Base-by-base conservation (phyloP, 2,113 vertebrate genomes). In the Apus apus region DNA sequence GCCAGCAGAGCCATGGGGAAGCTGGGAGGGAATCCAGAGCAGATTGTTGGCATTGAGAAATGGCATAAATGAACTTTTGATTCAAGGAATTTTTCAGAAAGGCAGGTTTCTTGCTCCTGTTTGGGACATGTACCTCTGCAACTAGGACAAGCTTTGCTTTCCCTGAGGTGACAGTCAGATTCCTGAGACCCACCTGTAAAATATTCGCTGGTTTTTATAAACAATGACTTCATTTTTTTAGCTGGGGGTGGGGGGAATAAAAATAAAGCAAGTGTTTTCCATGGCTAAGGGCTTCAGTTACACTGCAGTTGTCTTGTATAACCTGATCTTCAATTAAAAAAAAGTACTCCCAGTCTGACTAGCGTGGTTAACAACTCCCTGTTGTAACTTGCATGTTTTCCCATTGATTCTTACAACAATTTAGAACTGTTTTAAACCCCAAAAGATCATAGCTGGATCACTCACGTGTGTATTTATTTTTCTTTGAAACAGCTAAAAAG, bases 261-360 rank as follows among this genome's bases (percentile, higher is more conserved):
- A 66, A 77, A 53, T 60, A 62, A 83, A 13, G 6, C 64, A 62
- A 85, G 51, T 51, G 70, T 46, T 82, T 36, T 68, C 76, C 36
- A 7, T 54, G 90, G 87, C 67, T 40, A 9, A 94, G 30, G 60
- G 93, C 65, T 96, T 77, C 3, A 11, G 82, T 97, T 97, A 92
- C 90, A 71, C 57, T 86, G 83, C 94, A 97, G 93, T 96, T 96
- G 90, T 84, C 94, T 88, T 1, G 0, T 56, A 94, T 51, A 93
- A 93, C 75, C 77, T 92, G 91, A 95, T 94, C 92, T 88, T 86
- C 83, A 64, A 60, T 50, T 2, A 73, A 48, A 73, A 80, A 58
- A 82, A 70, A 38, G n/a, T 53, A 18, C 53, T 6, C 53, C 27
- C 61, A 53, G 58, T 3, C 48, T 46, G 58, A 66, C 18, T 11